Base-by-base conservation (phyloP, 2,888 invertebrate species). In the Hedya salicella region DNA sequence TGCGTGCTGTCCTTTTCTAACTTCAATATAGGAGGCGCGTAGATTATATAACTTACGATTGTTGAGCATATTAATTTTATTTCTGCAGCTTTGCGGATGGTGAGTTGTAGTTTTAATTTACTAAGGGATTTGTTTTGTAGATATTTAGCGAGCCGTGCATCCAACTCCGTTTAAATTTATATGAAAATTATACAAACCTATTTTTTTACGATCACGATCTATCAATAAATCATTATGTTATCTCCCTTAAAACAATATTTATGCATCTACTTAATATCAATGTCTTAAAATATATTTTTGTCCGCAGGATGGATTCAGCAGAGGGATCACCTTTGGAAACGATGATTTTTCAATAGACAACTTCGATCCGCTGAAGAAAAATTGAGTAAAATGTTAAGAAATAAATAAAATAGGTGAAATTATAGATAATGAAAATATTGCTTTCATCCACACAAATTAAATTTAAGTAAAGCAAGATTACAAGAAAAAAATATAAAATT, bases 271-370 rank as follows among this genome's bases (percentile, higher is more conserved):
- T 6, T 25, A 6, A 25, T 25, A 25, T 25, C 25, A 25, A 25
- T 25, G 5, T 25, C 25, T 6, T 25, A 25, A 6, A 25, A 6
- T 57, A 63, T 70, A 68, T 73, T 6, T 78, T 82, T 81, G 73
- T 83, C 94, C 90, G 56, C 93, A 98, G 98, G 97, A 96, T 91
- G 97, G 97, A 74, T 97, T 97, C 90, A 97, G 96, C 88, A 94
- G 96, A 88, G 97, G 97, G 74, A 93, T 97, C 80, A 94, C 96
- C 71, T 96, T 97, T 90, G 97, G 97, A 78, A 96, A 97, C 83
- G 98, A 98, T 87, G 98, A 98, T 92, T 98, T 98, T 92, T 97
- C 97, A 75, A 92, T 98, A 88, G 98, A 98, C 85, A 97, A 97
- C 89, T 94, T 98, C 86, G 98, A 98, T 93, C 98, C 98, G 68